phyloP scores from a whole-genome alignment of 2,888 invertebrate genomes.

The Stramonita haemastoma region DNA sequence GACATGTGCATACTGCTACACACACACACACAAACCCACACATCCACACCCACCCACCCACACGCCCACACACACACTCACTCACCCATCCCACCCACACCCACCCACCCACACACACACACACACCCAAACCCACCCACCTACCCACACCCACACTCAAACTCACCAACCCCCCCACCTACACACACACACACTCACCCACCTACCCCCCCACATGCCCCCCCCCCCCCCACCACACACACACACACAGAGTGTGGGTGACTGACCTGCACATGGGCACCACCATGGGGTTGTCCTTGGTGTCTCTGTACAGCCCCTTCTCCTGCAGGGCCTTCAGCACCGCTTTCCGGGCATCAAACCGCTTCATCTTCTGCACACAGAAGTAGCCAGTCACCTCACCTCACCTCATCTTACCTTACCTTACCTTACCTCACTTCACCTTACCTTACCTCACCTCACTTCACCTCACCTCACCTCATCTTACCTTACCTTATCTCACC shows the following conservation, averaged over 20 bases:
- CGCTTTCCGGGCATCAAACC: conserved; percentile 91
- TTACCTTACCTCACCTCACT: too few species aligned
- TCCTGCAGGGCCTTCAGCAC: conserved; percentile 88
- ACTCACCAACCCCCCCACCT: neutral
- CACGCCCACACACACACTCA: too few species aligned
- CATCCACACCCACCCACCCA: too few species aligned
- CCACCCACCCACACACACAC: too few species aligned
- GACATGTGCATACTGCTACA: too few species aligned
- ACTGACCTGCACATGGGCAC: conserved; percentile 86
- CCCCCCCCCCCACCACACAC: neutral
- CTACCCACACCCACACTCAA: neutral
- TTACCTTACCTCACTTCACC: too few species aligned
- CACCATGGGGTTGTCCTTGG: conserved; percentile 95
- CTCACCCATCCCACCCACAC: too few species aligned
- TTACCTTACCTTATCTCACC: too few species aligned
- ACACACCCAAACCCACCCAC: neutral
- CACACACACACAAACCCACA: too few species aligned
- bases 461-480: too few species aligned
- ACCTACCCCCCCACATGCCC: neutral
- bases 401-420: too few species aligned
- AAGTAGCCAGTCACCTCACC: too few species aligned
- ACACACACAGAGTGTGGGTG: neutral
- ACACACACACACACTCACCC: neutral
- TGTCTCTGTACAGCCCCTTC: conserved; percentile 86
- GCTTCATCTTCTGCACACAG: conserved; percentile 86